Evolutionary conservation across 2,888 invertebrate species (phyloP).

Genomic region (Yponomeuta plumbellus): DNA sequence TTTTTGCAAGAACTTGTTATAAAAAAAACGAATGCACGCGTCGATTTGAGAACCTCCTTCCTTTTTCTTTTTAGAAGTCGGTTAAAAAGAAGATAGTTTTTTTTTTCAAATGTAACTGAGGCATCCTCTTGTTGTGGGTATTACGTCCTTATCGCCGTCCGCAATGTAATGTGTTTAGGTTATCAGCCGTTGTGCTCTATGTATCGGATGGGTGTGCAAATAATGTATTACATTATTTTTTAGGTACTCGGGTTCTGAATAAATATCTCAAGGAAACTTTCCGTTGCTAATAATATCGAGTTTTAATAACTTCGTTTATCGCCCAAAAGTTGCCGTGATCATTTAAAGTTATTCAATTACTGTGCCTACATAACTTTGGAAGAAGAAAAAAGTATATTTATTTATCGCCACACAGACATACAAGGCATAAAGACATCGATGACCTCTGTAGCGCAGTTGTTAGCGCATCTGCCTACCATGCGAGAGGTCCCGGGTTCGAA

Average conservation of each 20-base stretch:
- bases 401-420: no score
- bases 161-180: slow-evolving; percentile 1
- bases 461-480: no score
- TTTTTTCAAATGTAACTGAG: background rate
- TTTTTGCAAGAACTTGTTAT: no score
- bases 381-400: no score
- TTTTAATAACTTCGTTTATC: background rate
- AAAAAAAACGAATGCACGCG: no score
- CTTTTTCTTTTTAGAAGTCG: no score
- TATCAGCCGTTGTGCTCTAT: background rate
- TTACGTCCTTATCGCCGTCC: background rate
- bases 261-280: background rate
- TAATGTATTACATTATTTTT: background rate
- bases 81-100: no score
- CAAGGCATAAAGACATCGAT: no score
- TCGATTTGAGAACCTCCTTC: no score
- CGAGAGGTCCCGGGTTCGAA: no score
- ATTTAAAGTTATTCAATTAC: background rate
- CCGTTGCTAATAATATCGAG: background rate
- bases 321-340: background rate
- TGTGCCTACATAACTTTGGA: no score
- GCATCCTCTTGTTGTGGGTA: background rate
- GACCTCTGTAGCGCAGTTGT: no score
- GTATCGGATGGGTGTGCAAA: background rate
- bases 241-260: background rate